phyloP scores from a whole-genome alignment of 2,888 invertebrate genomes.

The Ypsolopha scabrella region DNA sequence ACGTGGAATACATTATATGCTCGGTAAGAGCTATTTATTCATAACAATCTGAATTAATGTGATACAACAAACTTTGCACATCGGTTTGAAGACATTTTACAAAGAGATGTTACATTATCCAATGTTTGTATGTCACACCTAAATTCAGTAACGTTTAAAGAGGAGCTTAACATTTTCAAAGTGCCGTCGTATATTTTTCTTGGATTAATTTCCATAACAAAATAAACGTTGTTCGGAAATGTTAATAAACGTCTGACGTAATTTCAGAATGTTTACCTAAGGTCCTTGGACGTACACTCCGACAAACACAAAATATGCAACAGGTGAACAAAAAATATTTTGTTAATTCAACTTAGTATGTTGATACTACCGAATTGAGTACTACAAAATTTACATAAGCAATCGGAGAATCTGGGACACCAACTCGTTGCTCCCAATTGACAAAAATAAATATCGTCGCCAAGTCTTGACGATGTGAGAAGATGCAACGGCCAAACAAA shows the following conservation, averaged over 20 bases:
- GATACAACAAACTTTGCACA: slow-evolving; percentile 7
- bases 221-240: background rate
- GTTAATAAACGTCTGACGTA: background rate
- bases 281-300: background rate
- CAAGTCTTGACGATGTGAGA: slow-evolving; percentile 1
- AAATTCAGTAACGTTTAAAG: background rate
- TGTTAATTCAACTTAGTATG: too few species aligned
- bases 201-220: slow-evolving; percentile 5
- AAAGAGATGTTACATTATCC: background rate
- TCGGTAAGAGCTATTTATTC: too few species aligned
- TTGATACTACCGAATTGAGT: too few species aligned
- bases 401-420: too few species aligned
- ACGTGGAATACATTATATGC: slow-evolving; percentile 1
- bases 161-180: background rate
- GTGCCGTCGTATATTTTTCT: background rate
- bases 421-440: background rate
- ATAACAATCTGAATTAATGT: too few species aligned
- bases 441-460: slow-evolving; percentile 7
- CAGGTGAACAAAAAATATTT: too few species aligned
- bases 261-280: slow-evolving; percentile 1
- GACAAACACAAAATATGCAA: too few species aligned
- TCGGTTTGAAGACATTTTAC: background rate
- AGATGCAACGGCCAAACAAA: background rate
- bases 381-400: too few species aligned
- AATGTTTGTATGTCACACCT: background rate